Conservation (phyloP, 2,797 vertebrate genomes). For the Chelon labrosus region DNA sequence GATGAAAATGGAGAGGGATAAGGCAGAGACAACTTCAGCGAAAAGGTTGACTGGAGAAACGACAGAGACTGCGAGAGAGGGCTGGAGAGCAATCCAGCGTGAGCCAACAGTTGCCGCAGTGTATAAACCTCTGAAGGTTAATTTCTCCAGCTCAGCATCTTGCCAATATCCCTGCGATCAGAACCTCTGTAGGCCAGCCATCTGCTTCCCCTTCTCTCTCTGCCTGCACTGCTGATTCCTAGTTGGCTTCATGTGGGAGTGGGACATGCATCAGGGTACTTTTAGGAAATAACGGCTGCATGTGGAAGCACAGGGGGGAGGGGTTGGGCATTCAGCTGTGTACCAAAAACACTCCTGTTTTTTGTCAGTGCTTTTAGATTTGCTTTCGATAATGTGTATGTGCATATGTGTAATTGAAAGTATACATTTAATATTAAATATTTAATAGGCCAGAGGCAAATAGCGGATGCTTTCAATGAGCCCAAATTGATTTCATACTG, state of each 20-base stretch:
- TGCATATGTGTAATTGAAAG: no score
- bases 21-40: slow-evolving; percentile 27
- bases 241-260: slow-evolving; percentile 49
- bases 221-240: slow-evolving; percentile 50
- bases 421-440: no score
- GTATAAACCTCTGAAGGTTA: slow-evolving; percentile 81
- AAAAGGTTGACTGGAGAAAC: slow-evolving; percentile 50
- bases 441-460: no score
- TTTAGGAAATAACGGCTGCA: slow-evolving; percentile 48
- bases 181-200: slow-evolving; percentile 79
- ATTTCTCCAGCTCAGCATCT: slow-evolving; percentile 78
- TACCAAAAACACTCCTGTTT: not conserved
- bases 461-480: no score
- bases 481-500: no score
- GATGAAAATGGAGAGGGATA: slow-evolving; percentile 30
- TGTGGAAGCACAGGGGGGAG: slow-evolving; percentile 11
- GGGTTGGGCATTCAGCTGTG: not conserved
- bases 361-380: not conserved
- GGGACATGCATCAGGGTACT: slow-evolving; percentile 61
- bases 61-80: slow-evolving; percentile 37
- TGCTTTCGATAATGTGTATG: not conserved
- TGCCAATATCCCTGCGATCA: slow-evolving; percentile 76
- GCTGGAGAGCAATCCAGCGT: slow-evolving; percentile 34
- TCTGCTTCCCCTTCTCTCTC: slow-evolving; percentile 67
- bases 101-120: slow-evolving; percentile 70